These are phyloP conservation scores for Drosophila pachea DNA, from an alignment of 1,140 invertebrate species.

Conservation along the genomic window DNA sequence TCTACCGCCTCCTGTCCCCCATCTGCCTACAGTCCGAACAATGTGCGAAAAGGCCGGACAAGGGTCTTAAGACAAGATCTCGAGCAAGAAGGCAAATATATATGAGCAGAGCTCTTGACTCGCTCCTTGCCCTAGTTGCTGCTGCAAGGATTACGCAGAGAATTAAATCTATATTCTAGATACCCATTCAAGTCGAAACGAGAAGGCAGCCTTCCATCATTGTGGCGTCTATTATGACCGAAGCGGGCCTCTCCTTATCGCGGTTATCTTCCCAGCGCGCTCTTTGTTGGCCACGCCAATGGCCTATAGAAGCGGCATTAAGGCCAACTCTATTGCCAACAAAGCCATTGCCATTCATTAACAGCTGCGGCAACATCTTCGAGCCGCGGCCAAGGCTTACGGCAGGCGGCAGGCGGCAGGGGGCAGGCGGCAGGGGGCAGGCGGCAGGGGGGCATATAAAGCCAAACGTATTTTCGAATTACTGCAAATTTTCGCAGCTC, in stretches of 20 bases:
- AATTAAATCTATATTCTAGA: no score
- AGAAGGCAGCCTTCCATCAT: no score
- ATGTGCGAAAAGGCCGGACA: conserved; percentile 11
- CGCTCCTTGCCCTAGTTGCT: no score
- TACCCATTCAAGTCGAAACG: no score
- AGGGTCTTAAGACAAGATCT: conserved; percentile 4
- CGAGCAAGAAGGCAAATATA: neutral
- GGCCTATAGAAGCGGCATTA: conserved; percentile 48
- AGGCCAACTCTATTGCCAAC: conserved; percentile 73
- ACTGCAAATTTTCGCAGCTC: conserved; percentile 70
- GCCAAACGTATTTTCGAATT: conserved; percentile 71
- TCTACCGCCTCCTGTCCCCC: neutral
- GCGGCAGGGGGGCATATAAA: conserved; percentile 30
- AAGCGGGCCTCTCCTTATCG: conserved; percentile 51
- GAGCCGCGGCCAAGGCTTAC: conserved; percentile 41
- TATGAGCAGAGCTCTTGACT: neutral
- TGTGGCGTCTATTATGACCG: no score
- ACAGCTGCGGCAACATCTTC: conserved; percentile 38
- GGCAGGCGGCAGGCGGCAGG: neutral
- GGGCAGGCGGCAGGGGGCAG: neutral
- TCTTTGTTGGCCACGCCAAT: conserved; percentile 18
- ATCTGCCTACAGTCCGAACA: no score
- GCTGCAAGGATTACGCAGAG: no score
- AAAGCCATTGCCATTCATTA: conserved; percentile 75
- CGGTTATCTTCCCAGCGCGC: conserved; percentile 61